phyloP scores from a whole-genome alignment of 2,888 invertebrate species.

The Eristalis tenax region DNA sequence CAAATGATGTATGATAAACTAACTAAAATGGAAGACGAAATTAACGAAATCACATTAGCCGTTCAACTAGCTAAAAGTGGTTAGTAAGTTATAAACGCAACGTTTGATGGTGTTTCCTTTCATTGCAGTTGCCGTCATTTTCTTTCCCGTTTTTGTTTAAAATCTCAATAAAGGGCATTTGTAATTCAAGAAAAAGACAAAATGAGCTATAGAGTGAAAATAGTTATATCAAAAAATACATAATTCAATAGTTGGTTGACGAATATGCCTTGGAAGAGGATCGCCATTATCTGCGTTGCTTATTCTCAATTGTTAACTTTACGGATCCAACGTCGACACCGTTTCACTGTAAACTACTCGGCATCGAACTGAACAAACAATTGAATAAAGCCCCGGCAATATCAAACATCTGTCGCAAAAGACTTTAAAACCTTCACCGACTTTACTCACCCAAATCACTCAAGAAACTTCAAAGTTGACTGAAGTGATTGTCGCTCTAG shows the following conservation, averaged over 20 bases:
- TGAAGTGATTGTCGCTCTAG: constrained; percentile 94
- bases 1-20: no score
- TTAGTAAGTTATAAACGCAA: no score
- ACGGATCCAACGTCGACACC: constrained; percentile 85
- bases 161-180: background rate
- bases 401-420: constrained; percentile 92
- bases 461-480: constrained; percentile 93
- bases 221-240: background rate
- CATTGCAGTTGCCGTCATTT: constrained; percentile 16
- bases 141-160: background rate
- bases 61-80: no score
- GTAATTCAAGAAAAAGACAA: background rate
- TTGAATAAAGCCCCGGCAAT: constrained; percentile 93
- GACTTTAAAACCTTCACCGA: constrained; percentile 90
- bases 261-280: constrained; percentile 98
- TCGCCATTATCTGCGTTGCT: constrained; percentile 96
- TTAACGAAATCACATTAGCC: no score
- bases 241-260: constrained; percentile 86
- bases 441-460: constrained; percentile 91
- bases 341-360: constrained; percentile 88
- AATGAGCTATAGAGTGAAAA: background rate
- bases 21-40: no score
- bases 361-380: constrained; percentile 89
- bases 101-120: constrained; percentile 58
- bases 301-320: constrained; percentile 94